Evolutionary conservation across 2,888 invertebrate genomes (phyloP), one percentile per base, ranked within the genome.

Genomic region (Hymenopus coronatus): DNA sequence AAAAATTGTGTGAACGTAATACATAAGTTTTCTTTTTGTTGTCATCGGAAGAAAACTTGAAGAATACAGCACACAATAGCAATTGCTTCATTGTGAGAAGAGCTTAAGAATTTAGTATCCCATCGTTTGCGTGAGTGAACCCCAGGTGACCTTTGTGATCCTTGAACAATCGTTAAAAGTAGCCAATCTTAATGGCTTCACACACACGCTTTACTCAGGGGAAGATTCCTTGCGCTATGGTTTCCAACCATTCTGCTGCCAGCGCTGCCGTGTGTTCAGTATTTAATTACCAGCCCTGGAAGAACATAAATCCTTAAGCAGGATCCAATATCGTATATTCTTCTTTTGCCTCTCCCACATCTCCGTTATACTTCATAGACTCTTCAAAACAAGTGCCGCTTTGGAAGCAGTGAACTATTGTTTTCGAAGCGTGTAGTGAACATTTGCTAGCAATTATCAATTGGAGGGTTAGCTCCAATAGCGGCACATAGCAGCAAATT

Each of bases 111-210:
- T 70, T 3, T 20, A 0, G 15, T 70, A 20, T 70, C 54, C 20
- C 20, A 6, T 70, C 4, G 2, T 20, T 70, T 20, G 54, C 54
- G 54, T 70, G 54, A 20, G 28, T 83, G 89, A 88, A 85, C 82
- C 88, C 85, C n/a, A 28, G 82, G 33, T 88, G 88, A 89, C 89
- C 89, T 85, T 82, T 70, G 82, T 88, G 89, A 89, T 88, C 89
- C 88, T 82, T 70, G 82, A 89, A 89, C 89, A 90, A 89, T 90
- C 90, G 90, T 90, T 90, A 90, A 90, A 90, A 90, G 90, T 90
- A 90, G 89, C 89, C 89, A 90, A 90, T 89, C 90, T 90, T 30
- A 84, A 85, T 85, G 88, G 82, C 82, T 85, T 87, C 82, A 82
- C 87, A 87, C n/a, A 87, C 82, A 33, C 30, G 82, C 20, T 14